Conservation (phyloP, 2,888 invertebrate species). For the Rhagium mordax region DNA sequence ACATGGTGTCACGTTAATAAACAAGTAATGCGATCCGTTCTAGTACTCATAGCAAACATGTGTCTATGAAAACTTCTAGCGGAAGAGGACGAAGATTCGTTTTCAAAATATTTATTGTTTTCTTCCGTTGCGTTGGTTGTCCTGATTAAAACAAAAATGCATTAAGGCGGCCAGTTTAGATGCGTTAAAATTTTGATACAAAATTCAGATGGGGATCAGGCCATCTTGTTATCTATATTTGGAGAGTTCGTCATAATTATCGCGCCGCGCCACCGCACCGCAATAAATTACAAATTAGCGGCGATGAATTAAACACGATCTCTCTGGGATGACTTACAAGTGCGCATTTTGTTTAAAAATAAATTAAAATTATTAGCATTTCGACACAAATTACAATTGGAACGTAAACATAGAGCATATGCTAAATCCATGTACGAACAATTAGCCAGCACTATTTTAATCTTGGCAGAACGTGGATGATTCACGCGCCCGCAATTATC, state of each 20-base stretch:
- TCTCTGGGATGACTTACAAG: not conserved
- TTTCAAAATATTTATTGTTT: too few species aligned
- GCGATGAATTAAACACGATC: not conserved
- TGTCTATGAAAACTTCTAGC: not conserved
- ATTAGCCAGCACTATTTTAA: slow-evolving; percentile 4
- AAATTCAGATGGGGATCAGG: too few species aligned
- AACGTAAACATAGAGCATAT: slow-evolving; percentile 3
- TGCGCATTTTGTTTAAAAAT: not conserved
- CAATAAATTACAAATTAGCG: not conserved
- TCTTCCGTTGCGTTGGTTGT: too few species aligned
- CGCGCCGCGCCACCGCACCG: too few species aligned
- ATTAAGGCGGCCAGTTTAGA: too few species aligned
- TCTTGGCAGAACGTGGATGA: not conserved
- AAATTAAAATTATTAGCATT: slow-evolving; percentile 6
- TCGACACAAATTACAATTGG: slow-evolving; percentile 1
- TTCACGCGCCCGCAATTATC: not conserved
- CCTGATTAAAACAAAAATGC: too few species aligned
- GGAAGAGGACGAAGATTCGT: too few species aligned
- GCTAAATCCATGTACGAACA: slow-evolving; percentile 8
- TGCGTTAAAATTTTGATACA: too few species aligned
- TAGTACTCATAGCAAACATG: not conserved
- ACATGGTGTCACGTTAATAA: slow-evolving; percentile 8
- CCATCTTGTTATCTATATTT: not conserved
- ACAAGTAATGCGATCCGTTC: slow-evolving; percentile 5
- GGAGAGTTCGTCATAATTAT: not conserved